Conservation (phyloP, 2,888 invertebrate genomes). For the Invenusta paracnida region DNA sequence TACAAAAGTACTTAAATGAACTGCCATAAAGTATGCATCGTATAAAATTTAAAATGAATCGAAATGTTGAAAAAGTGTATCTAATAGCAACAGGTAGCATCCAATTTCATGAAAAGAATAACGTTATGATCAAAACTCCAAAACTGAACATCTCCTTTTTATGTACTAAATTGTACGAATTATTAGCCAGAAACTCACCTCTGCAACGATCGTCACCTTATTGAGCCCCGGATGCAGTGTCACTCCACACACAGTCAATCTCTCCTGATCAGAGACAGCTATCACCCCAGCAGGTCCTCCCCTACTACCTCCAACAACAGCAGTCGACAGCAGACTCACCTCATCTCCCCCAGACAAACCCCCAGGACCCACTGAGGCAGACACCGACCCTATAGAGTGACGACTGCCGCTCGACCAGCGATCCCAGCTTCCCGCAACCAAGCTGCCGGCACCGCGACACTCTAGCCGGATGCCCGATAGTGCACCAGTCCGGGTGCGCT, state of each 20-base stretch:
- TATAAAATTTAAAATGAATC: no score
- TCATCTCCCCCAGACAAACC: not conserved
- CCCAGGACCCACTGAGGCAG: not conserved
- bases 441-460: not conserved
- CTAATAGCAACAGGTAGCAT: no score
- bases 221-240: not conserved
- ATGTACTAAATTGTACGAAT: not conserved
- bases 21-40: no score
- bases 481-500: not conserved
- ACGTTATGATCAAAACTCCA: no score
- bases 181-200: not conserved
- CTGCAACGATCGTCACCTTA: not conserved
- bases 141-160: no score
- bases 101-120: no score
- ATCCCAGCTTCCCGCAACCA: not conserved
- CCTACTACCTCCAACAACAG: not conserved
- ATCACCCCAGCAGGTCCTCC: no score
- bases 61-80: no score
- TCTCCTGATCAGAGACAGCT: not conserved
- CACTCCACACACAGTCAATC: not conserved
- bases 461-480: not conserved
- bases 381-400: not conserved
- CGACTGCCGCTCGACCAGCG: no score
- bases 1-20: no score
- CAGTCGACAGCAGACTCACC: no score